Evolutionary conservation across 2,888 invertebrate genomes (phyloP), one percentile per base, ranked within the genome.

Genomic region (Chalcis sispes): DNA sequence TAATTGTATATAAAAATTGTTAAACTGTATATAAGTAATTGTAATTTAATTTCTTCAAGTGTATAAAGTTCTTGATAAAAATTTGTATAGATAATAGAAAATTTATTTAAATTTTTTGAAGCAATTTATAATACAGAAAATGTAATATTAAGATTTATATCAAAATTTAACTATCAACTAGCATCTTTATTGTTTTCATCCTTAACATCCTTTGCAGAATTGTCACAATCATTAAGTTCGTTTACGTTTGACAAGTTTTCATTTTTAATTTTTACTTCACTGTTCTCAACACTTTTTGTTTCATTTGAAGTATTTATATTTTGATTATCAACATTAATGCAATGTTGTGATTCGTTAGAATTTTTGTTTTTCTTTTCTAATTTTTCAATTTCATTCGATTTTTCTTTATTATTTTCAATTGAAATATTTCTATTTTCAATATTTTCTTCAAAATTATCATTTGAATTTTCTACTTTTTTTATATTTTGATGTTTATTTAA

Each of bases 211-310:
- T 64, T n/a, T 54, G 1, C 5, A 20, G 20, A n/a, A 42, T 23
- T 23, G 10, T 29, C 7, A 32, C 23, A 42, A 32, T 20, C n/a
- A 42, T 10, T 71, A 27, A 1, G 7, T 25, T 27, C 15, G 29
- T 29, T 75, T 36, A 83, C 81, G 4, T 70, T 64, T n/a, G 71
- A 42, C 20, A 23, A 65, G 50, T 67, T 54, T 36, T 52, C 25
- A 59, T 27, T 27, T 25, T 54, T 54, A 25, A 13, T 25, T n/a
- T 54, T 25, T 0, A 15, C 48, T 27, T 84, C 84, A 72, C 86
- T 86, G 78, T 83, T 87, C n/a, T n/a, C n/a, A n/a, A n/a, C n/a
- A n/a, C n/a, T n/a, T n/a, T n/a, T n/a, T n/a, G 23, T 48, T n/a
- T 15, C 1, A n/a, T 48, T n/a, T 48, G 48, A n/a, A 13, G 5